phyloP scores from a whole-genome alignment of 2,888 invertebrate genomes.

The Entomobrya proxima region DNA sequence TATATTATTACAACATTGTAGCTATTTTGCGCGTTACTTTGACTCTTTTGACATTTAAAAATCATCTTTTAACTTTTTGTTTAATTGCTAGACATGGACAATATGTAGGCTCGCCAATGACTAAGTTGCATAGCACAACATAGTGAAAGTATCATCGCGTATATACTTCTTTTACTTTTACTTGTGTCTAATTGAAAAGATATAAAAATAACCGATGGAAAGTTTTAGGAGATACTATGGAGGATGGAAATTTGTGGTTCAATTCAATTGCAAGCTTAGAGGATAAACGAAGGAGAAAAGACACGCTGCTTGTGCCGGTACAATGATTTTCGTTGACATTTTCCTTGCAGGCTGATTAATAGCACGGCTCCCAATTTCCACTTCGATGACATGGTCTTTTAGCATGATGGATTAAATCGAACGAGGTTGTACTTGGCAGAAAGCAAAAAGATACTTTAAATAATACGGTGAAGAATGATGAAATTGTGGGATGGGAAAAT shows the following conservation, averaged over 20 bases:
- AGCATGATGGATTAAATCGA: neutral
- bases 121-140: neutral
- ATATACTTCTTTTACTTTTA: neutral
- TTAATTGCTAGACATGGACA: too few relatives aligned
- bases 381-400: neutral
- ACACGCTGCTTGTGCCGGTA: neutral
- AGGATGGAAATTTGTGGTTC: neutral
- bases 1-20: too few relatives aligned
- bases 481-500: neutral
- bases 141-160: neutral
- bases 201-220: neutral
- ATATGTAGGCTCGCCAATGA: too few relatives aligned
- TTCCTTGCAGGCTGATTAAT: slow-evolving; percentile 7
- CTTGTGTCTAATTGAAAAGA: too few relatives aligned
- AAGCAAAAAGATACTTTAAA: neutral
- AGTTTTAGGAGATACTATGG: neutral
- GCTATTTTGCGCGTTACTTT: neutral
- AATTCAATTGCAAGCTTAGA: neutral
- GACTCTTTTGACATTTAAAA: slow-evolving; percentile 4
- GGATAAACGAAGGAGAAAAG: neutral
- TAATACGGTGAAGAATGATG: neutral
- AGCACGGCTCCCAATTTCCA: neutral
- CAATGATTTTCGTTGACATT: neutral
- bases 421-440: neutral
- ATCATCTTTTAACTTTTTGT: slow-evolving; percentile 12